These are phyloP conservation scores for Polydesmus complanatus DNA, from an alignment of 2,888 invertebrate genomes.

Conservation along the genomic window DNA sequence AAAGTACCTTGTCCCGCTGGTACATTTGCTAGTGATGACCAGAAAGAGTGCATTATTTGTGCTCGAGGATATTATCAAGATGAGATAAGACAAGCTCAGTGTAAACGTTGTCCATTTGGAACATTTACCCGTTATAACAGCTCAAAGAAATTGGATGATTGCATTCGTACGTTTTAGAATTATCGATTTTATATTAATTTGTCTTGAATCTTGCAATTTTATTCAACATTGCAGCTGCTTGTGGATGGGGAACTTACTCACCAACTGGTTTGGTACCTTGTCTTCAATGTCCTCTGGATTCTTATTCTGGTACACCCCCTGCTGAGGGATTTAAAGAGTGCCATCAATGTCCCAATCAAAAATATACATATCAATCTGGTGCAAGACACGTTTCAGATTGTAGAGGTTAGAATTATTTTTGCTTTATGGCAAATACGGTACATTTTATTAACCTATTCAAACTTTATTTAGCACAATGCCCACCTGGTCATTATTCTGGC, in stretches of 20 bases:
- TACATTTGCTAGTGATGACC: constrained; percentile 78
- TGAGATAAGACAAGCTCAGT: constrained; percentile 73
- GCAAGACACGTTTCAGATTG: constrained; percentile 68
- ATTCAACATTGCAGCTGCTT: constrained; percentile 49
- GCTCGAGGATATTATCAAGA: constrained; percentile 88
- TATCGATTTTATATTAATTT: background rate
- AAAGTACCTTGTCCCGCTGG: constrained; percentile 89
- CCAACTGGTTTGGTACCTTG: constrained; percentile 88
- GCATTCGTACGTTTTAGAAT: constrained; percentile 43
- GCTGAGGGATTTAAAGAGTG: constrained; percentile 85
- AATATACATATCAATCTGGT: constrained; percentile 82
- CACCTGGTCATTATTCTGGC: constrained; percentile 77
- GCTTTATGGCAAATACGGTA: background rate
- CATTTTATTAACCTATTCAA: background rate
- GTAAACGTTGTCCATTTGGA: constrained; percentile 78
- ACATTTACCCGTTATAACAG: constrained; percentile 45
- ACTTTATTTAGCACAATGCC: constrained; percentile 65
- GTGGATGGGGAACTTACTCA: constrained; percentile 90
- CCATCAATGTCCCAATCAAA: constrained; percentile 76
- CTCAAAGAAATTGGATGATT: constrained; percentile 69
- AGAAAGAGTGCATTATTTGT: constrained; percentile 80
- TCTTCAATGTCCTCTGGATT: constrained; percentile 82
- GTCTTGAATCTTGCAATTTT: background rate
- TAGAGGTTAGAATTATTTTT: constrained; percentile 34
- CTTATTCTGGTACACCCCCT: constrained; percentile 75